phyloP scores from a whole-genome alignment of 2,797 vertebrate species.

The Diceros bicornis region DNA sequence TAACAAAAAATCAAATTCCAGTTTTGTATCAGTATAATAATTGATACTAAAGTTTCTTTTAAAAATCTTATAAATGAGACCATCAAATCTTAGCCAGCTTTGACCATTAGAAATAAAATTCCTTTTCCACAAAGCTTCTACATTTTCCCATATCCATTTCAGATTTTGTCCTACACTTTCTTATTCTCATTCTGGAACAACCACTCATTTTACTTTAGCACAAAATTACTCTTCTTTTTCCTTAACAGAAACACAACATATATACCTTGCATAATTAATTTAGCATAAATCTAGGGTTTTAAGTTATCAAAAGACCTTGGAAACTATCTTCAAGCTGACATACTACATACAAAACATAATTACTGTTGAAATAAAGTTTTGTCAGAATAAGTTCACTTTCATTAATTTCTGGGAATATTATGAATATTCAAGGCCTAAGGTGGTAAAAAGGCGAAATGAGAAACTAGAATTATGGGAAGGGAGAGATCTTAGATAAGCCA shows the following conservation, averaged over 20 bases:
- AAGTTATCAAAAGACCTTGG: background rate
- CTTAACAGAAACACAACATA: conserved; percentile 1
- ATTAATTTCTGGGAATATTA: background rate
- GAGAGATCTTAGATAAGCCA: background rate
- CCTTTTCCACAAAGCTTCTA: background rate
- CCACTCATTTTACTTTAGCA: background rate
- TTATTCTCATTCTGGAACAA: background rate
- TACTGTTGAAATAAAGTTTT: background rate
- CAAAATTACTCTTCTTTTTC: conserved; percentile 7
- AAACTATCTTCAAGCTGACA: background rate
- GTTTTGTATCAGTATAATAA: background rate
- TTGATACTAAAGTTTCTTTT: background rate
- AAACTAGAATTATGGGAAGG: background rate
- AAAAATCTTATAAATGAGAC: background rate
- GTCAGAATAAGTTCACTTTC: background rate
- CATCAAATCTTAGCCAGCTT: background rate
- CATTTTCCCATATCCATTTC: background rate
- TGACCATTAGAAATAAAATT: conserved; percentile 13
- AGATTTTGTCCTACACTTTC: background rate
- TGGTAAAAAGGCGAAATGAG: background rate
- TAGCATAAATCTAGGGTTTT: background rate
- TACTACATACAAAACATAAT: background rate
- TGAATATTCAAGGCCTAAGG: background rate
- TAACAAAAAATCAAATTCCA: background rate
- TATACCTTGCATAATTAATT: background rate